Percentiles rank a stretch among this genome's conserved stretches.
Evolutionary conservation across 2,888 invertebrate genomes (phyloP).

Genomic region (Corythucha ciliata): DNA sequence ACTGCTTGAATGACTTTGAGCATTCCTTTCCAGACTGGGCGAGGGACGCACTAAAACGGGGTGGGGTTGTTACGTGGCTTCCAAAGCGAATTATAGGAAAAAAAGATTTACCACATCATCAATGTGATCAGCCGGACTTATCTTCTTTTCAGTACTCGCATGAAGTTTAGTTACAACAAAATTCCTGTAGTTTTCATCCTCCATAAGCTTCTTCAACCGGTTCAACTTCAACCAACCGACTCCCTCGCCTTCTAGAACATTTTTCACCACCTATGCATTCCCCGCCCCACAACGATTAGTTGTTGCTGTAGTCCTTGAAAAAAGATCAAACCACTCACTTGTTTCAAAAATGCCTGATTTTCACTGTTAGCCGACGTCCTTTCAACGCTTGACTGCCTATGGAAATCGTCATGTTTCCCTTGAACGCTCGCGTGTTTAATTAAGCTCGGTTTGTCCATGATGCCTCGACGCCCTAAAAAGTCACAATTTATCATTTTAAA

Average conservation of each 20-base stretch:
- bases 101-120: conserved; percentile 86
- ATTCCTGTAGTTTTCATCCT: conserved; percentile 95
- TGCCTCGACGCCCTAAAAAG: conserved; percentile 52
- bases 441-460: conserved; percentile 81
- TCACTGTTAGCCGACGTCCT: conserved; percentile 71
- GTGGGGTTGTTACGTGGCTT: neutral
- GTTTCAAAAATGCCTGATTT: conserved; percentile 88
- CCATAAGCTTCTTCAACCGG: conserved; percentile 89
- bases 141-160: conserved; percentile 81
- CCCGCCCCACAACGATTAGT: neutral
- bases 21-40: conserved; percentile 94
- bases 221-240: conserved; percentile 94
- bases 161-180: conserved; percentile 92
- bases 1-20: conserved; percentile 83
- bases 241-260: conserved; percentile 82
- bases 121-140: conserved; percentile 91
- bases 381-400: conserved; percentile 58
- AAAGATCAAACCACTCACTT: conserved; percentile 47
- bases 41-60: conserved; percentile 66
- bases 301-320: too few species aligned
- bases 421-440: conserved; percentile 70
- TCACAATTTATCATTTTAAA: neutral
- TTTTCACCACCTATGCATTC: conserved; percentile 57
- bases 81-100: neutral
- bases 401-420: conserved; percentile 55